Evolutionary conservation across 2,888 invertebrate genomes (phyloP), one percentile per base, ranked within the genome.

Genomic region (Lissonota sp.): DNA sequence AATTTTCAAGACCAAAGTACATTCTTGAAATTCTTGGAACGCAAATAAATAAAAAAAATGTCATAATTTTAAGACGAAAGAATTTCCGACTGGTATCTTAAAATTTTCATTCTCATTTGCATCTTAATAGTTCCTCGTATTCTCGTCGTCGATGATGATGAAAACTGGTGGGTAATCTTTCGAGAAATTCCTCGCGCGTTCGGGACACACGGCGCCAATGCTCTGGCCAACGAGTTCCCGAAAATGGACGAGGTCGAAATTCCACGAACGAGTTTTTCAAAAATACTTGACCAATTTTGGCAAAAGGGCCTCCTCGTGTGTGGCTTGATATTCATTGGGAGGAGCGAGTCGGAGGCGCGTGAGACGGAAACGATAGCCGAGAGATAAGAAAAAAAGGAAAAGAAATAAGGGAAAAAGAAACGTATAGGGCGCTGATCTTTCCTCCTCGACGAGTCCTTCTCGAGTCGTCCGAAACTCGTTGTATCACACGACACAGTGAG

Each of bases 211-310:
- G 73, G 81, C 79, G 73, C 79, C 71, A 80, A 14, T 8, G 53
- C 67, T 8, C 67, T 8, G 60, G 63, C 76, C 10, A 73, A 80
- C 51, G 73, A 73, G 80, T 4, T 14, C 6, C 14, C 14, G 75
- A 66, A 12, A n/a, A 63, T 46, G 66, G 40, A 49, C 39, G 14
- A 14, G 16, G 53, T 44, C 58, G 57, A 62, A 58, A 63, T 64
- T 67, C 46, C 62, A 49, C 57, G 72, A 80, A 76, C 76, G 57
- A 72, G 71, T 71, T 51, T 69, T 63, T 8, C 26, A 63, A 72
- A 76, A 69, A 72, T 80, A 58, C 67, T 67, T 57, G 55, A 42
- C 62, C 76, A 76, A 62, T 76, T 80, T 71, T 26, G 67, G 66
- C 40, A 46, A 49, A 60, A 51, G 64, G 51, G 51, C 16, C 53